Evolutionary conservation across 2,888 invertebrate genomes (phyloP).

Genomic region (Coremacera marginata): DNA sequence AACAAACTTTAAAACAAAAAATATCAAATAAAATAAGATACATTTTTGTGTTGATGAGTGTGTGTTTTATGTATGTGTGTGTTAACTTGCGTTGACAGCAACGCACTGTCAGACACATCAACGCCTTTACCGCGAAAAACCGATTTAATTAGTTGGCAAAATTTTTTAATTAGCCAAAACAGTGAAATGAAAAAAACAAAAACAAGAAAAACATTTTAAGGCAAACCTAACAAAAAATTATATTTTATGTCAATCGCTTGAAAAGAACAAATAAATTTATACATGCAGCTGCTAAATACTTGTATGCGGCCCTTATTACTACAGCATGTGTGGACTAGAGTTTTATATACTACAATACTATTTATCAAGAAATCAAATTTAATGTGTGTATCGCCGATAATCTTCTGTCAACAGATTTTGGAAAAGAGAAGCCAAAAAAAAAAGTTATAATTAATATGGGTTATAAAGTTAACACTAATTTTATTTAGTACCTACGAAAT

Average conservation of each 20-base stretch:
- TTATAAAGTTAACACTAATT: too few species aligned
- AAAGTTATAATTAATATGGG: too few species aligned
- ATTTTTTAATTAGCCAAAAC: slow-evolving; percentile 16
- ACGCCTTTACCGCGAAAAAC: not conserved
- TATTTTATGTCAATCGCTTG: not conserved
- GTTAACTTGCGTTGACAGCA: slow-evolving; percentile 7
- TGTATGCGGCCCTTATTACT: too few species aligned
- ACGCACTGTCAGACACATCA: slow-evolving; percentile 1
- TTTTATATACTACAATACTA: too few species aligned
- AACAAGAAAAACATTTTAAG: too few species aligned
- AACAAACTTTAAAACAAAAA: not conserved
- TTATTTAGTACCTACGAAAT: too few species aligned
- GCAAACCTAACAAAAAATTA: not conserved
- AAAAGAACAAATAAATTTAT: not conserved
- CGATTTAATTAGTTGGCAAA: slow-evolving; percentile 27
- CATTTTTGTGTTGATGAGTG: not conserved
- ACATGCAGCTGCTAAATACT: not conserved
- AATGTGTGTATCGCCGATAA: too few species aligned
- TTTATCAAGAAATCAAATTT: too few species aligned
- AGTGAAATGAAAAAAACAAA: too few species aligned
- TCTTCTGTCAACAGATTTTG: too few species aligned
- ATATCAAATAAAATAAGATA: not conserved
- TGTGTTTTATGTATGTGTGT: not conserved
- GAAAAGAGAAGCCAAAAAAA: too few species aligned
- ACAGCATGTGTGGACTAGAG: too few species aligned